Evolutionary conservation across 2,113 vertebrate species (phyloP).

Genomic region (Salvelinus sp.): DNA sequence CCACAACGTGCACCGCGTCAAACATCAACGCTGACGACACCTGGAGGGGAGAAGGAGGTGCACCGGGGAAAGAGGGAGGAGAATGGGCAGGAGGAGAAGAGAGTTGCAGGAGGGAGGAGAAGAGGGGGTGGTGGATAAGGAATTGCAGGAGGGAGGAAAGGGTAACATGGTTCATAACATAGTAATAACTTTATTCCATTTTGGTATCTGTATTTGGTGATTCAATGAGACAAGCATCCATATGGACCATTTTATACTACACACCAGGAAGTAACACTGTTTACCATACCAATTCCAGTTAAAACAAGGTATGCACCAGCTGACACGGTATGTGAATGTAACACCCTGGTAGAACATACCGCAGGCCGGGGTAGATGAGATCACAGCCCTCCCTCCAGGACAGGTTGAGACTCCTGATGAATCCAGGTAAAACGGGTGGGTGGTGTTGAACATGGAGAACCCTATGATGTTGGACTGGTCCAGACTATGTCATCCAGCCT

Average conservation of each 20-base stretch:
- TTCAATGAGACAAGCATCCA: too few species aligned
- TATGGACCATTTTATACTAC: background rate
- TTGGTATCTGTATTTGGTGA: background rate
- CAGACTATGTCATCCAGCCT: constrained; percentile 86
- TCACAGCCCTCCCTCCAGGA: constrained; percentile 93
- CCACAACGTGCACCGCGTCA: constrained; percentile 91
- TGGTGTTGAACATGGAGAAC: constrained; percentile 94
- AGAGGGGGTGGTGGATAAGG: background rate
- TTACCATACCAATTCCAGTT: background rate
- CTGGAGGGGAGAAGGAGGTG: constrained; percentile 57
- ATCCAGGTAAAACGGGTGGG: constrained; percentile 91
- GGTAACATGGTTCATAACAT: background rate
- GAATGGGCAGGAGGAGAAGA: background rate
- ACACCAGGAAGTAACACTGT: background rate
- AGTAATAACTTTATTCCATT: background rate
- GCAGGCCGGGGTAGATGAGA: constrained; percentile 83
- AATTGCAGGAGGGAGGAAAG: background rate
- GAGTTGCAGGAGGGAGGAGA: background rate
- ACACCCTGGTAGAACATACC: constrained; percentile 66
- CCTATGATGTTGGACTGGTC: constrained; percentile 89
- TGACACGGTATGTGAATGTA: background rate
- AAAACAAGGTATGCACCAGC: background rate
- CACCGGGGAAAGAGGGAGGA: background rate
- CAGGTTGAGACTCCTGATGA: constrained; percentile 91
- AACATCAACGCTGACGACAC: constrained; percentile 91